Evolutionary conservation across 1,140 invertebrate genomes (phyloP).

Genomic region (Drosophila leontia): DNA sequence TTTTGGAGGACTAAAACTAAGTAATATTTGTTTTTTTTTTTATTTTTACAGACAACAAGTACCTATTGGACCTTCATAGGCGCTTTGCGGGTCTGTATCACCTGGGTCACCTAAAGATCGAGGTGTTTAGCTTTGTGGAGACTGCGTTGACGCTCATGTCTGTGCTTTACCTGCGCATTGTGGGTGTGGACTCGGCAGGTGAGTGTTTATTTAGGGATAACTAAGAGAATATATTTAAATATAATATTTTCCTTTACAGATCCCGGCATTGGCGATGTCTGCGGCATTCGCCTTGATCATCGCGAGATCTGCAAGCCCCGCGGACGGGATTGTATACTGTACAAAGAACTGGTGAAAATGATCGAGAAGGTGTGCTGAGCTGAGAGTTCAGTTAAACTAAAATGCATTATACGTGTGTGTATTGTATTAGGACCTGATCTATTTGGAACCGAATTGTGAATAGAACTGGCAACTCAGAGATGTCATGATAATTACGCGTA

Average conservation of each 20-base stretch:
- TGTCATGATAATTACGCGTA: constrained; percentile 66
- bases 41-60: constrained; percentile 87
- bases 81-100: constrained; percentile 86
- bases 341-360: constrained; percentile 87
- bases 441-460: constrained; percentile 70
- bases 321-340: constrained; percentile 88
- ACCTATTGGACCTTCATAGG: constrained; percentile 87
- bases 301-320: constrained; percentile 90
- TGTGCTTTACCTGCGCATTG: constrained; percentile 88
- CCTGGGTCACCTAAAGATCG: constrained; percentile 85
- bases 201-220: constrained; percentile 22
- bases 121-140: constrained; percentile 89
- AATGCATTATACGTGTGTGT: constrained; percentile 13
- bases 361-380: constrained; percentile 85
- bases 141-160: constrained; percentile 89
- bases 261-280: constrained; percentile 88
- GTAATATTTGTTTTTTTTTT: background rate
- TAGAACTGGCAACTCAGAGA: constrained; percentile 58
- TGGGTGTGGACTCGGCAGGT: constrained; percentile 89
- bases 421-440: constrained; percentile 51
- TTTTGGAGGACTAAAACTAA: background rate
- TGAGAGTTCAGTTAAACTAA: background rate
- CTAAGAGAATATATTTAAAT: too few species aligned
- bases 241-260: constrained; percentile 84
- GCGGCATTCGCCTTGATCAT: constrained; percentile 89